phyloP scores from a whole-genome alignment of 1,140 invertebrate species.

The Cotesia glomerata region DNA sequence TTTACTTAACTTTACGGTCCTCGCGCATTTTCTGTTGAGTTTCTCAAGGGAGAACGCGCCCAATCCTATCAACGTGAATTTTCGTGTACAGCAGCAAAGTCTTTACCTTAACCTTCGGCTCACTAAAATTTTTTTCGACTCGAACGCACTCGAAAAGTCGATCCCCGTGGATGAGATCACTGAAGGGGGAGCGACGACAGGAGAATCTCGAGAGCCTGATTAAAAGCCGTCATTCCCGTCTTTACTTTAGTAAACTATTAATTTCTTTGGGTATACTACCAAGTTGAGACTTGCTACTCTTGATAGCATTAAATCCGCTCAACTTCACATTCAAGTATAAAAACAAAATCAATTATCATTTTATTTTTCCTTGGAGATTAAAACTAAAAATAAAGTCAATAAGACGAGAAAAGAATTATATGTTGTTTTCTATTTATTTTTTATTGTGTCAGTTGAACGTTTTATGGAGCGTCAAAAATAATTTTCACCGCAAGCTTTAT shows the following conservation, averaged over 20 bases:
- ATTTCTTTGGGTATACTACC: conserved; percentile 32
- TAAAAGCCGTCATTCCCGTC: conserved; percentile 41
- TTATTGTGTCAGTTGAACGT: too few relatives aligned
- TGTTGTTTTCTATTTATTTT: too few relatives aligned
- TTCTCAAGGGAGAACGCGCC: conserved; percentile 1
- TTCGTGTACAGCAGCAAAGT: not conserved
- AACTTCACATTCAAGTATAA: not conserved
- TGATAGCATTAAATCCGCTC: not conserved
- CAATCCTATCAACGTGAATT: not conserved
- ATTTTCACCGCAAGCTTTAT: too few relatives aligned
- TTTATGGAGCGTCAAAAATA: too few relatives aligned
- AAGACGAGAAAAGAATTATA: too few relatives aligned
- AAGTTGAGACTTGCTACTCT: too few relatives aligned
- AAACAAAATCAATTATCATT: too few relatives aligned
- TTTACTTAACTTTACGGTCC: conserved; percentile 51
- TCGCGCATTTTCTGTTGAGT: not conserved
- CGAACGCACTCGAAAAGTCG: conserved; percentile 38
- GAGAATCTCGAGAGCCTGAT: conserved; percentile 39
- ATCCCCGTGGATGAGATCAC: conserved; percentile 27
- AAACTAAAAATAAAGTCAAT: too few relatives aligned
- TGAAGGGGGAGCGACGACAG: conserved; percentile 25
- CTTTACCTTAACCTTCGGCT: not conserved
- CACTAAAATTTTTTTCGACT: conserved; percentile 36
- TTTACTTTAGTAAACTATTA: conserved; percentile 37
- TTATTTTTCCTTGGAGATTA: not conserved